A percentile compares a stretch with the other conserved stretches of the same genome.
Conservation (phyloP, 2,113 vertebrate species). For the Pagrus major region DNA sequence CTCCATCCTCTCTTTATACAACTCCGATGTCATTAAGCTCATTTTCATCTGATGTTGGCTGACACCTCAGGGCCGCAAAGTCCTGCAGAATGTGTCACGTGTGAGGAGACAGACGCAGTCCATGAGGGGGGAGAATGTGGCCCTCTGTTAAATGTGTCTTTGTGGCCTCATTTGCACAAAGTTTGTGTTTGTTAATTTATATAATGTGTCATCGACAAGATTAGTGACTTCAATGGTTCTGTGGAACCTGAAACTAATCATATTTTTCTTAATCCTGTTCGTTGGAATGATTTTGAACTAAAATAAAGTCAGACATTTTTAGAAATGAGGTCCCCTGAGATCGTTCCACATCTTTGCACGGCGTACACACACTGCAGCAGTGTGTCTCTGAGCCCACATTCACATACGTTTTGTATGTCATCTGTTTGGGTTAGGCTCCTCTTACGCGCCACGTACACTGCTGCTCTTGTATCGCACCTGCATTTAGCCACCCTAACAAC, state of each 20-base stretch:
- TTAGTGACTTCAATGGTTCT: background rate
- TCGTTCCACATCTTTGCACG: background rate
- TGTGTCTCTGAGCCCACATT: slow-evolving; percentile 44
- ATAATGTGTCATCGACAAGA: background rate
- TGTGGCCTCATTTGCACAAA: background rate
- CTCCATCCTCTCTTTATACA: slow-evolving; percentile 1
- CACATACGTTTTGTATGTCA: slow-evolving; percentile 55
- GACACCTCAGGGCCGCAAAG: slow-evolving; percentile 47
- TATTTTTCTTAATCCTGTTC: background rate
- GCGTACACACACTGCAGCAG: slow-evolving; percentile 19
- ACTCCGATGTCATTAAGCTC: slow-evolving; percentile 40
- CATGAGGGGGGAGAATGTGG: background rate
- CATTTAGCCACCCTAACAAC: slow-evolving; percentile 68
- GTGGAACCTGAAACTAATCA: background rate
- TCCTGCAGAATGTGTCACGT: slow-evolving; percentile 27
- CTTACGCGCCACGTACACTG: slow-evolving; percentile 52
- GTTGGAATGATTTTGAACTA: background rate
- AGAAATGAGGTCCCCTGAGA: slow-evolving; percentile 11
- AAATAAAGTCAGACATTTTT: slow-evolving; percentile 19
- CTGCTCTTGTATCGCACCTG: slow-evolving; percentile 68
- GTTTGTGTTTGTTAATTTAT: slow-evolving; percentile 9
- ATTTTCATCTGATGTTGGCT: slow-evolving; percentile 49
- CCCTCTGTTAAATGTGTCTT: slow-evolving; percentile 1
- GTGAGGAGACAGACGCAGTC: background rate
- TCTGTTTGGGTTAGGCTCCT: slow-evolving; percentile 61